Evolutionary conservation across 2,888 invertebrate species (phyloP).

Genomic region (Ellobium chinense): DNA sequence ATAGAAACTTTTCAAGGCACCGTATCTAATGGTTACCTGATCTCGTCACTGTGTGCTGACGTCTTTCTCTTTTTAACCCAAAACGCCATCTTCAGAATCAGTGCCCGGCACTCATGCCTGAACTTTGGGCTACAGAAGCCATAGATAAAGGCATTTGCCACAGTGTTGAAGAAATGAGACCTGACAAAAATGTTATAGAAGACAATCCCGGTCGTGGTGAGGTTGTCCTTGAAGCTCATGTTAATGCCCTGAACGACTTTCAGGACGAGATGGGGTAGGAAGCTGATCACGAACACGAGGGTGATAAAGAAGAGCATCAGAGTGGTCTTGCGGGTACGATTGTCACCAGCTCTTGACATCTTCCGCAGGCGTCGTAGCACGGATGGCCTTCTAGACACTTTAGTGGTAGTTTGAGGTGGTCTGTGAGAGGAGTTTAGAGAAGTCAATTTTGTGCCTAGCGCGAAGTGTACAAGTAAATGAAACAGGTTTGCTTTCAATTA

Average conservation of each 20-base stretch:
- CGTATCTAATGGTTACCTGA: no score
- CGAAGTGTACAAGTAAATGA: no score
- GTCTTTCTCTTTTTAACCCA: constrained; percentile 7
- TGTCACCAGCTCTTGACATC: background rate
- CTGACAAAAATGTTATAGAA: constrained; percentile 64
- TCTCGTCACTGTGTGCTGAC: constrained; percentile 18
- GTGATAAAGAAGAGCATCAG: constrained; percentile 63
- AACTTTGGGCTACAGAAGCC: constrained; percentile 65
- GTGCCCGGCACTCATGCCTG: constrained; percentile 54
- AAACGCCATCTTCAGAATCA: constrained; percentile 11
- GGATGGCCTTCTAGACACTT: constrained; percentile 10
- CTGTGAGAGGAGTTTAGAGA: background rate
- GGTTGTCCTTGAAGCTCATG: constrained; percentile 51
- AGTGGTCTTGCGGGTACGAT: constrained; percentile 53
- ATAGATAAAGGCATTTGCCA: constrained; percentile 66
- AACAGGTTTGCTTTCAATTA: no score
- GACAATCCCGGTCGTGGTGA: constrained; percentile 52
- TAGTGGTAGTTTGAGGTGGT: background rate
- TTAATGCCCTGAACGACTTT: constrained; percentile 56
- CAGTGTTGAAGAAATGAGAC: constrained; percentile 66
- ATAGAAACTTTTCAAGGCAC: no score
- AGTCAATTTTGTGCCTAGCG: no score
- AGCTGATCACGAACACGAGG: constrained; percentile 61
- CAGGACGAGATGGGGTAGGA: constrained; percentile 61
- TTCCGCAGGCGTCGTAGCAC: constrained; percentile 1